Base-by-base conservation (phyloP, 2,797 vertebrate species). In the Nasua narica region DNA sequence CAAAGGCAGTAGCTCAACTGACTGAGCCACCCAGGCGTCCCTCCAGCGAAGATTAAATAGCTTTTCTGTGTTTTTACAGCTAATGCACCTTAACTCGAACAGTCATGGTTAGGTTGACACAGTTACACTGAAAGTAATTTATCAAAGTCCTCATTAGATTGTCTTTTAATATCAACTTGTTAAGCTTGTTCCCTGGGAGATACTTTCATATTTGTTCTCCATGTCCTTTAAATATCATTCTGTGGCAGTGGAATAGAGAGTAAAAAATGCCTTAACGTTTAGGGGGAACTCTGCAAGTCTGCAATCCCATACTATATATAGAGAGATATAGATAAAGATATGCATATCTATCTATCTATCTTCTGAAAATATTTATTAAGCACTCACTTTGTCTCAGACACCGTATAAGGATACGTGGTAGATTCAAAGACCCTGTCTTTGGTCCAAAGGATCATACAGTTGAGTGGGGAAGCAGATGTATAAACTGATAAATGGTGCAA, bases 91-190 rank as follows among this genome's bases (percentile, higher is more conserved):
- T 92, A 82, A 86, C 67, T 86, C 48, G 70, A 60, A 96, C 65
- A 78, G 78, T 86, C n/a, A 16, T 90, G 69, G 27, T 72, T 88
- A 93, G 62, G 88, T 67, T 95, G 93, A 95, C 85, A 95, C 62
- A n/a, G 60, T 70, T 86, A 78, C 95, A 92, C 43, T 76, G 32
- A 46, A 16, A 67, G 12, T 54, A 32, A 74, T 77, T 95, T 92
- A 67, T 93, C 48, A 87, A 82, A 97, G 69, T 90, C 79, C 40
- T 5, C 3, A 52, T 97, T 98, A 94, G 54, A 56, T 76, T 65
- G 5, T 91, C 87, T 95, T 88, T 89, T 95, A 91, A 72, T 96
- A 82, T 88, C 52, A 95, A 43, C n/a, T 85, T 93, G 52, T 90
- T 96, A 79, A 96, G 50, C 40, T 40, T 86, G 46, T 91, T 94